Percentiles rank a stretch among this genome's conserved stretches.
Conservation (phyloP, 2,888 invertebrate species). For the Digitonthophagus gazella region DNA sequence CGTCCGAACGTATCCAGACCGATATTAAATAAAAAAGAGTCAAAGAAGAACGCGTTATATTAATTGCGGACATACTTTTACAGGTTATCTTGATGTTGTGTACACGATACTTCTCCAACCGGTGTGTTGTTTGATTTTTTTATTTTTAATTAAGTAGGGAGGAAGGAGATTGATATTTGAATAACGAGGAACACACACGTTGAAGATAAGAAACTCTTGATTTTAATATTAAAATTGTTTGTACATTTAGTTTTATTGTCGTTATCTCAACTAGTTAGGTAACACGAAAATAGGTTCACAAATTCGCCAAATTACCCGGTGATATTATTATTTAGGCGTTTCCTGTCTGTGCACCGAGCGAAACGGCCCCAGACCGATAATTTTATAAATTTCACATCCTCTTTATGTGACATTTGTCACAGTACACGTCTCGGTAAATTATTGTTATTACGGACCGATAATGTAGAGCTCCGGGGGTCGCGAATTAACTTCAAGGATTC, state of each 20-base stretch:
- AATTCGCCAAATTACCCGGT: not conserved
- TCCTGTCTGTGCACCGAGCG: slow-evolving; percentile 24
- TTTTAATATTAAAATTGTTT: not conserved
- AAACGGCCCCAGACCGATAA: slow-evolving; percentile 20
- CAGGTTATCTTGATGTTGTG: slow-evolving; percentile 6
- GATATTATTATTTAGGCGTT: slow-evolving; percentile 24
- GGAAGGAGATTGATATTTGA: not conserved
- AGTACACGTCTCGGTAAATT: slow-evolving; percentile 26
- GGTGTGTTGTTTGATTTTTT: not conserved
- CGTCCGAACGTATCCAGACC: not conserved
- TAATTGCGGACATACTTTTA: slow-evolving; percentile 14
- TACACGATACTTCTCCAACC: slow-evolving; percentile 4
- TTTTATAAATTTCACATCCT: slow-evolving; percentile 24
- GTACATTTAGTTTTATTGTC: not conserved
- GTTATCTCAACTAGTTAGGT: not conserved
- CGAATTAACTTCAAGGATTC: slow-evolving; percentile 6
- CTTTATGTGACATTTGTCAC: slow-evolving; percentile 27
- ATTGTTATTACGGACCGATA: slow-evolving; percentile 25
- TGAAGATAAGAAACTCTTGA: not conserved
- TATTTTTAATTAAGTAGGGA: not conserved
- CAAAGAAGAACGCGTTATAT: slow-evolving; percentile 10
- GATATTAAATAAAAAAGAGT: not conserved
- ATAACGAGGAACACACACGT: not conserved
- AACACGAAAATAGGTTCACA: not conserved
- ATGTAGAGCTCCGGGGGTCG: slow-evolving; percentile 10